Evolutionary conservation across 2,113 vertebrate species (phyloP).

Genomic region (Bolborhynchus lineola): DNA sequence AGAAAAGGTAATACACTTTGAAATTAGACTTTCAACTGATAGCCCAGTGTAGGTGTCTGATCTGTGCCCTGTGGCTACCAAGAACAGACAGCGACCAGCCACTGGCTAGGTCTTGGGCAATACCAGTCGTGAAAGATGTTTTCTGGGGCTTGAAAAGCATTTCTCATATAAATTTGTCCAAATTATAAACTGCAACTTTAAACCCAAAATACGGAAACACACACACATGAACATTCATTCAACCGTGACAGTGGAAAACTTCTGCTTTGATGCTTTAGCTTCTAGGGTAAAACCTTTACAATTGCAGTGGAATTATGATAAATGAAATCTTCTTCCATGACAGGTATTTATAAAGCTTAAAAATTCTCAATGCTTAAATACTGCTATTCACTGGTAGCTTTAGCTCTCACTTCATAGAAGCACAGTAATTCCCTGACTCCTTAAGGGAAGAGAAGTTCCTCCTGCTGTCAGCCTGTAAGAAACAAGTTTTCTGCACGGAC

Average conservation of each 20-base stretch:
- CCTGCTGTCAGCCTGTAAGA: neutral
- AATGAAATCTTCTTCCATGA: neutral
- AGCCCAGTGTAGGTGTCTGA: neutral
- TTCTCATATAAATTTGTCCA: neutral
- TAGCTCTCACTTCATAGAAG: neutral
- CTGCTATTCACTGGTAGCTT: neutral
- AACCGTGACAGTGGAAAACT: neutral
- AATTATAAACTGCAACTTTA: neutral
- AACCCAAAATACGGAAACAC: neutral
- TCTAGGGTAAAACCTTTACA: neutral
- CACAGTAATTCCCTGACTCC: neutral
- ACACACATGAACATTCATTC: rapidly evolving
- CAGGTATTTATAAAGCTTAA: neutral
- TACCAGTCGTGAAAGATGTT: neutral
- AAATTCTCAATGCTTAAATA: neutral
- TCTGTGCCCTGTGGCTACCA: neutral
- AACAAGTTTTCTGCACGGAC: neutral
- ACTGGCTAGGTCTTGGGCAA: neutral
- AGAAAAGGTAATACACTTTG: neutral
- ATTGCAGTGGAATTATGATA: neutral
- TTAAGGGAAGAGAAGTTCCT: neutral
- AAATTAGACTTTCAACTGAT: neutral
- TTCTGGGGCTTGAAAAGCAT: neutral
- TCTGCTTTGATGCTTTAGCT: neutral
- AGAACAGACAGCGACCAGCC: neutral